These are phyloP conservation scores for Elysia chlorotica DNA, from an alignment of 1,140 invertebrate genomes.

Conservation along the genomic window DNA sequence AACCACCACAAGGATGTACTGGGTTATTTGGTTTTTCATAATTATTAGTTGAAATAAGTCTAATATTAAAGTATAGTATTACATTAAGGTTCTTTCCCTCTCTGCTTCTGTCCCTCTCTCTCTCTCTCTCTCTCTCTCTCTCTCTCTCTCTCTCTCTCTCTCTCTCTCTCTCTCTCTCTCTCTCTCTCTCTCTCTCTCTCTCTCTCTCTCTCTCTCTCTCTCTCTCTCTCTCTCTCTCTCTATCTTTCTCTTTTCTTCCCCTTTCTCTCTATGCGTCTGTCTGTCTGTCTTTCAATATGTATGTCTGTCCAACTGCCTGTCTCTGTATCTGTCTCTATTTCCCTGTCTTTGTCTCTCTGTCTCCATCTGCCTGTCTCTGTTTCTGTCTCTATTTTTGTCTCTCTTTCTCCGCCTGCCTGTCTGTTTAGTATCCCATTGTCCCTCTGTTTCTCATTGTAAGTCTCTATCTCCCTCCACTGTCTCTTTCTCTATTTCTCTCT, in stretches of 20 bases:
- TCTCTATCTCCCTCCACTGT: background rate
- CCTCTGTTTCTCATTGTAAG: background rate
- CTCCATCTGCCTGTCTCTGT: too few relatives aligned
- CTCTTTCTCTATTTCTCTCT: background rate
- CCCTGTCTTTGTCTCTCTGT: background rate
- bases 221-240: background rate
- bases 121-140: background rate
- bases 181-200: slow-evolving; percentile 6
- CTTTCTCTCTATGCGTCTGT: background rate
- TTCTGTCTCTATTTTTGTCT: too few relatives aligned
- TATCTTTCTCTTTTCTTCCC: background rate
- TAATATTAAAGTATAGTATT: background rate
- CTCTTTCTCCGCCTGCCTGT: too few relatives aligned
- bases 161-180: background rate
- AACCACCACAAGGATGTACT: background rate
- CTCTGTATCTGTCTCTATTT: background rate
- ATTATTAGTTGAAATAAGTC: background rate
- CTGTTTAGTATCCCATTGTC: too few relatives aligned
- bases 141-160: background rate
- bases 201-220: slow-evolving; percentile 1
- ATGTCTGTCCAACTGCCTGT: too few relatives aligned
- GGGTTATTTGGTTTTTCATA: background rate
- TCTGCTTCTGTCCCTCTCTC: background rate
- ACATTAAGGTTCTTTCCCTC: background rate
- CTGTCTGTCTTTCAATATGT: too few relatives aligned